Conservation (phyloP, 2,113 vertebrate genomes). For the Charina bottae region DNA sequence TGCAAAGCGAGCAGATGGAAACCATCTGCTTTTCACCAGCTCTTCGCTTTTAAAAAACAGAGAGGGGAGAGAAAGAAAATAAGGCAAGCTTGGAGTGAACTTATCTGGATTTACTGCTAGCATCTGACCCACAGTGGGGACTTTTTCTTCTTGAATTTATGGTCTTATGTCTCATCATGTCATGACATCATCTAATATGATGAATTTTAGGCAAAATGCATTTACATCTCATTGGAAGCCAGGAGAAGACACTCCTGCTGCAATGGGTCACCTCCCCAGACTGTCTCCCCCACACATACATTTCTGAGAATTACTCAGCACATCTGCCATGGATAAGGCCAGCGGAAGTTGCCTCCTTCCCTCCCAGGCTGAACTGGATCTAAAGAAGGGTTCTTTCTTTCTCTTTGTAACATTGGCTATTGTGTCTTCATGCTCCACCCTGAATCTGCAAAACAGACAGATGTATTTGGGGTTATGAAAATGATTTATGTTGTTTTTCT, state of each 20-base stretch:
- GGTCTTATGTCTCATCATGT: conserved; percentile 51
- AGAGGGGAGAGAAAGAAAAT: conserved; percentile 31
- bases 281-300: neutral
- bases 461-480: conserved; percentile 17
- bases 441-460: conserved; percentile 30
- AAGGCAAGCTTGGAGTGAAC: conserved; percentile 63
- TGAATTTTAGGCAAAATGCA: conserved; percentile 49
- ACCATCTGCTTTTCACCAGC: conserved; percentile 69
- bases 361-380: conserved; percentile 5
- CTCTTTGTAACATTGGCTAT: neutral
- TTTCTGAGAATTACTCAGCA: conserved; percentile 40
- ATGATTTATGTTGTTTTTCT: conserved; percentile 56
- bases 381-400: conserved; percentile 11
- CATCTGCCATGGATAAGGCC: neutral
- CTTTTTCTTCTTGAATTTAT: conserved; percentile 60
- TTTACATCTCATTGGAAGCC: conserved; percentile 35
- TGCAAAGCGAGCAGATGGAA: conserved; percentile 64
- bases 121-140: conserved; percentile 67
- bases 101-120: conserved; percentile 72
- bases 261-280: conserved; percentile 30
- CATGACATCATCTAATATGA: conserved; percentile 67
- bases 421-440: conserved; percentile 46
- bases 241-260: conserved; percentile 16
- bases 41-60: conserved; percentile 54
- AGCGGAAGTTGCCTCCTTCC: conserved; percentile 33